Evolutionary conservation across 2,113 vertebrate species (phyloP).

Genomic region (Mormoops blainvillei): DNA sequence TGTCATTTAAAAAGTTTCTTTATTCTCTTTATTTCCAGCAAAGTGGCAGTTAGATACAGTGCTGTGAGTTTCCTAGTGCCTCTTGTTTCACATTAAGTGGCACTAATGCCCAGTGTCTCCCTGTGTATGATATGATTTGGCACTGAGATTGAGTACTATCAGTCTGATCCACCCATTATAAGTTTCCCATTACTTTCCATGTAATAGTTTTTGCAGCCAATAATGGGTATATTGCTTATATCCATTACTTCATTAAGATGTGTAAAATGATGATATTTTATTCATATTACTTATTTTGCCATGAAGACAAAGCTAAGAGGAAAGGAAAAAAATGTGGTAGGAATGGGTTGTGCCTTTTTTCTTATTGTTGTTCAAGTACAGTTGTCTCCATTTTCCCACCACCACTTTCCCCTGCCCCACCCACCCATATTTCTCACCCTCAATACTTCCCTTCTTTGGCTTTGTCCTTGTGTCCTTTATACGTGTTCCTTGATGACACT

Average conservation of each 20-base stretch:
- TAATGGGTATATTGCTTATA: neutral
- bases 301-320: neutral
- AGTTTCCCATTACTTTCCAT: neutral
- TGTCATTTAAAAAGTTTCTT: neutral
- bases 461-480: too few species aligned
- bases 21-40: neutral
- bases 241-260: neutral
- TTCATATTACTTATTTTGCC: neutral
- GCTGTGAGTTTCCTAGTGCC: neutral
- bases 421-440: too few species aligned
- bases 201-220: neutral
- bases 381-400: too few species aligned
- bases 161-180: neutral
- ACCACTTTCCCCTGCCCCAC: too few species aligned
- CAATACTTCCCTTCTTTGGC: too few species aligned
- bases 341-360: neutral
- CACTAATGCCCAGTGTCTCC: neutral
- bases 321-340: neutral
- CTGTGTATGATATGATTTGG: neutral
- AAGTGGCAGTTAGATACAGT: neutral
- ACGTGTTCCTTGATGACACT: too few species aligned
- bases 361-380: too few species aligned
- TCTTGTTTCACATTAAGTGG: neutral
- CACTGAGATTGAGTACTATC: neutral
- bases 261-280: neutral